Evolutionary conservation across 2,888 invertebrate genomes (phyloP).

Genomic region (Ceramica pisi): DNA sequence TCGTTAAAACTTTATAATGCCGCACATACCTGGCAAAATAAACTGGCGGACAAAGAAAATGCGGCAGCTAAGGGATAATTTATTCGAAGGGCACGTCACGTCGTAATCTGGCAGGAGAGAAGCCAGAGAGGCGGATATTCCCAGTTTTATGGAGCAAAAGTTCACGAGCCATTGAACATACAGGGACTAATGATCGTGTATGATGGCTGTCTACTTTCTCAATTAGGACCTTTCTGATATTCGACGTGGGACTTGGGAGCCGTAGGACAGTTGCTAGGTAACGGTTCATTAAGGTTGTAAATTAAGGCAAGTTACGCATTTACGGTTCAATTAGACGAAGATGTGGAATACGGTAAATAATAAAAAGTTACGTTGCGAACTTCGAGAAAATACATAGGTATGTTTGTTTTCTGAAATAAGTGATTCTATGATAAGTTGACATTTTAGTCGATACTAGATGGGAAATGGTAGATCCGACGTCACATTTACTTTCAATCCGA

Average conservation of each 20-base stretch:
- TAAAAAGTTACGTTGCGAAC: neutral
- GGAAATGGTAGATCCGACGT: neutral
- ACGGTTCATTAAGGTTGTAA: neutral
- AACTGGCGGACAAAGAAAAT: conserved; percentile 76
- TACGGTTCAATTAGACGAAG: neutral
- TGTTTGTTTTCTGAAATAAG: neutral
- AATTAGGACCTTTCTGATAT: conserved; percentile 56
- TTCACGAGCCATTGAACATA: conserved; percentile 59
- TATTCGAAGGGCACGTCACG: conserved; percentile 72
- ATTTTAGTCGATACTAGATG: neutral
- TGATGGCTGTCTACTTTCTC: conserved; percentile 38
- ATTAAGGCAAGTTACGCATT: neutral
- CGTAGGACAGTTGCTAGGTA: neutral
- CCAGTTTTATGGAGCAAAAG: conserved; percentile 26
- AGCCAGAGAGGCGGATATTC: conserved; percentile 52
- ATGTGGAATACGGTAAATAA: neutral
- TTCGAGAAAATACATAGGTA: neutral
- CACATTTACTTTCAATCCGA: neutral
- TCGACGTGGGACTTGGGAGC: conserved; percentile 1
- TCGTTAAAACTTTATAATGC: conserved; percentile 76
- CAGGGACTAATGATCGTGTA: conserved; percentile 52
- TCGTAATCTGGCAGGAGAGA: conserved; percentile 66
- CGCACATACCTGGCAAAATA: conserved; percentile 67
- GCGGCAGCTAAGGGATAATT: conserved; percentile 75
- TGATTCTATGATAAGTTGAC: neutral